phyloP scores from a whole-genome alignment of 2,113 vertebrate genomes.

The Pardalotus punctatus region DNA sequence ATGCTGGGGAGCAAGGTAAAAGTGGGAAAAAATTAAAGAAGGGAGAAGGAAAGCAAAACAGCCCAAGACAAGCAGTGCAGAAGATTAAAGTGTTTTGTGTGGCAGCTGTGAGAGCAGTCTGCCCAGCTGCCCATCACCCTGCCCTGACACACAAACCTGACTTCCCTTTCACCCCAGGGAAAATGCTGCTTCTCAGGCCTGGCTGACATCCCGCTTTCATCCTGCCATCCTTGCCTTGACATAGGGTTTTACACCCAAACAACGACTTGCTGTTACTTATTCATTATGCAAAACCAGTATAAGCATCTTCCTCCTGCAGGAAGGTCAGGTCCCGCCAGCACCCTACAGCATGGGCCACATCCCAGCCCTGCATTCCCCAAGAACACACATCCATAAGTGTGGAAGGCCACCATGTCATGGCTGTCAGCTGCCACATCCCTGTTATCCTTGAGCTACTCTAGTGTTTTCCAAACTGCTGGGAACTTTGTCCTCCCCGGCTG shows the following conservation, averaged over 20 bases:
- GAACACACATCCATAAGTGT: not conserved
- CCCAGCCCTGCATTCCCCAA: not conserved
- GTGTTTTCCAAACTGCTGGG: not conserved
- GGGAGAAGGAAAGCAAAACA: not conserved
- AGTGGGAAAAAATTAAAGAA: not conserved
- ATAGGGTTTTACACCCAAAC: not conserved
- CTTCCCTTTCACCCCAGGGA: fast-evolving
- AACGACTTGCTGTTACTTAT: not conserved
- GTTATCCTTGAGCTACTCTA: not conserved
- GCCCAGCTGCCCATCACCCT: not conserved
- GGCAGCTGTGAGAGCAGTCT: not conserved
- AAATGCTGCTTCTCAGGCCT: not conserved
- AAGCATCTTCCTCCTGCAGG: not conserved
- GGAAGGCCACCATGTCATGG: fast-evolving
- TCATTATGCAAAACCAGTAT: not conserved
- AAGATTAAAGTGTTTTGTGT: not conserved
- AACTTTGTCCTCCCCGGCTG: not conserved
- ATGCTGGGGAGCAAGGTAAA: not conserved
- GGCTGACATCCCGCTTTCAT: not conserved
- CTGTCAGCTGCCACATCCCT: not conserved
- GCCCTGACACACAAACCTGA: not conserved
- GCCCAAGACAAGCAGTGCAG: not conserved
- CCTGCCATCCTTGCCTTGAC: not conserved
- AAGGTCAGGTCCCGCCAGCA: not conserved
- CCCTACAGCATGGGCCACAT: not conserved